Percentiles rank a stretch among this genome's conserved stretches.
Evolutionary conservation across 2,888 invertebrate genomes (phyloP).

Genomic region (Sycophila texana): DNA sequence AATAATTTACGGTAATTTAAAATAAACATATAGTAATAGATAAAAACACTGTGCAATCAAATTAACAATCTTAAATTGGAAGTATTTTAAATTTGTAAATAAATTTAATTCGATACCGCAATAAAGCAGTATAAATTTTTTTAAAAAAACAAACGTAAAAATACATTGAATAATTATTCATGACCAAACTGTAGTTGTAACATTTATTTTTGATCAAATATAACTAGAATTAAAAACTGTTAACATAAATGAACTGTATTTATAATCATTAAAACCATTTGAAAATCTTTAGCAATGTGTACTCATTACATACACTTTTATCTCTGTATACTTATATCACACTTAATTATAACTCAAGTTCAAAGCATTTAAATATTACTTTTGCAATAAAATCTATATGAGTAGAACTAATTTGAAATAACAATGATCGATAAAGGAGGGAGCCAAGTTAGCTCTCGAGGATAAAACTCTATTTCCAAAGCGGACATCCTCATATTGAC

Average conservation of each 20-base stretch:
- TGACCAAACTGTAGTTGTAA: conserved; percentile 10
- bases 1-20: no score
- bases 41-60: background rate
- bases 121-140: conserved; percentile 1
- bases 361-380: background rate
- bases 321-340: background rate
- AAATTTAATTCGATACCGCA: background rate
- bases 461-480: background rate
- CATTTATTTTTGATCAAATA: conserved; percentile 4
- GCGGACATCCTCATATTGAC: no score
- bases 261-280: background rate
- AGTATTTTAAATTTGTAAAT: conserved; percentile 16
- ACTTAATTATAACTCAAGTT: background rate
- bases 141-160: background rate
- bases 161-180: background rate
- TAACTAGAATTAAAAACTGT: conserved; percentile 1
- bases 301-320: background rate
- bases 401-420: background rate
- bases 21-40: background rate
- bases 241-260: conserved; percentile 11
- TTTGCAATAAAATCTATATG: background rate
- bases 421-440: conserved; percentile 23
- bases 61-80: conserved; percentile 3
- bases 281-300: conserved; percentile 7
- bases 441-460: background rate